Conservation (phyloP, 2,888 invertebrate genomes). For the Falcaria lacertinaria region DNA sequence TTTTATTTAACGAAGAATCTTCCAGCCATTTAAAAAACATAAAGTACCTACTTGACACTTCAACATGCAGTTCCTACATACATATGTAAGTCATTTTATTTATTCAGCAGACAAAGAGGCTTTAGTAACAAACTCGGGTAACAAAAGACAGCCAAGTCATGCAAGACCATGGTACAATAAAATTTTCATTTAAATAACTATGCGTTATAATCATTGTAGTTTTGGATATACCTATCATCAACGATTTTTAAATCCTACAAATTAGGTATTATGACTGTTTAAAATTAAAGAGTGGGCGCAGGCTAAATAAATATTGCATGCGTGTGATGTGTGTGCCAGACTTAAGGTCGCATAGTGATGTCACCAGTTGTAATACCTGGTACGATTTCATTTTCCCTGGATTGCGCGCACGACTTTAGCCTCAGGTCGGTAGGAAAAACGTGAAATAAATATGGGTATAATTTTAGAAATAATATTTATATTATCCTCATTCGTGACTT, state of each 20-base stretch:
- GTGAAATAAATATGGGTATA: constrained; percentile 26
- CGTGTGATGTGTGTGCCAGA: constrained; percentile 37
- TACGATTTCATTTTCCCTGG: constrained; percentile 46
- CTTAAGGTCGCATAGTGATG: constrained; percentile 49
- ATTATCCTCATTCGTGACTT: no score
- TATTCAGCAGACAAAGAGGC: not conserved
- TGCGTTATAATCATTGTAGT: constrained; percentile 51
- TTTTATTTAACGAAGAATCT: no score
- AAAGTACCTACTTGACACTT: no score
- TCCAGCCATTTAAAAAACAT: no score
- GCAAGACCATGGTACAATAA: not conserved
- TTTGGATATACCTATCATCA: constrained; percentile 22
- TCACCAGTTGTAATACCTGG: constrained; percentile 69
- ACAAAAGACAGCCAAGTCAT: not conserved
- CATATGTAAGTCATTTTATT: not conserved
- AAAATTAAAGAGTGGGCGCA: constrained; percentile 29
- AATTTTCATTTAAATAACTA: constrained; percentile 38
- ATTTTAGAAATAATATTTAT: no score
- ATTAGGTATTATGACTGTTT: constrained; percentile 27
- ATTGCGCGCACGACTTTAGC: constrained; percentile 46
- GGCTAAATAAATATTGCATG: constrained; percentile 29
- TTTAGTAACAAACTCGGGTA: not conserved
- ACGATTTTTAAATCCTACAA: constrained; percentile 40
- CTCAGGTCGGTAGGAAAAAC: constrained; percentile 49
- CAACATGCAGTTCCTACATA: no score